Conservation (phyloP, 2,797 vertebrate species). For the Argentina silus region DNA sequence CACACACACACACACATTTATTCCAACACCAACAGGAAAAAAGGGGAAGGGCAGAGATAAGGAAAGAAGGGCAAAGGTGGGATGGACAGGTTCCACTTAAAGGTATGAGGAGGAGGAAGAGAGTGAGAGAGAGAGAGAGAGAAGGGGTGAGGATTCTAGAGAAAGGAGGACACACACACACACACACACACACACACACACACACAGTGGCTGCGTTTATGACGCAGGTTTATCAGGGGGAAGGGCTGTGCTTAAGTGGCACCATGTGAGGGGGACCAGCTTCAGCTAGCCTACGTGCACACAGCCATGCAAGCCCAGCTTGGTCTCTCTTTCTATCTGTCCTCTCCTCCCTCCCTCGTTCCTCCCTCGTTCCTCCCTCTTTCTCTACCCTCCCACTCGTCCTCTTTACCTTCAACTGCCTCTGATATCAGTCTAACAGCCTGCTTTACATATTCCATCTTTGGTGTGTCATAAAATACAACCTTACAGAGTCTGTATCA, state of each 20-base stretch:
- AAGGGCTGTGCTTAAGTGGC: slow-evolving; percentile 28
- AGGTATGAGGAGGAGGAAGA: not conserved
- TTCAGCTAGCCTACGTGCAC: slow-evolving; percentile 58
- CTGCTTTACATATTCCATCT: slow-evolving; percentile 5
- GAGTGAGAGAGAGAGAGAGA: not conserved
- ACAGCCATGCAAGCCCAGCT: slow-evolving; percentile 44
- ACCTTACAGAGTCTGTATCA: not conserved
- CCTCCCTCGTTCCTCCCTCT: not conserved
- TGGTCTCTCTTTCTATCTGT: slow-evolving; percentile 1
- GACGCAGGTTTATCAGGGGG: slow-evolving; percentile 32
- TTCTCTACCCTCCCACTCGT: not conserved
- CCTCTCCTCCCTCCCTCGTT: slow-evolving; percentile 1
- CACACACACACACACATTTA: slow-evolving; percentile 29
- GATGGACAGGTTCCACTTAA: slow-evolving; percentile 24
- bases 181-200: slow-evolving; percentile 12
- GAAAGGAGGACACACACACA: not conserved
- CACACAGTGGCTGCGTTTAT: slow-evolving; percentile 22
- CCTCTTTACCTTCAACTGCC: not conserved
- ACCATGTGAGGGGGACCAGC: slow-evolving; percentile 35
- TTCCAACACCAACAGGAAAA: slow-evolving; percentile 27
- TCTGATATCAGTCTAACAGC: not conserved
- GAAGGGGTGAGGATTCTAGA: slow-evolving; percentile 4
- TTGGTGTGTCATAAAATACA: not conserved
- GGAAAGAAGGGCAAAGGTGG: slow-evolving; percentile 36
- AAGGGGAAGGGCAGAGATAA: slow-evolving; percentile 61